phyloP scores from a whole-genome alignment of 92 coral and sea anemone species.

The Phymanthus crucifer region DNA sequence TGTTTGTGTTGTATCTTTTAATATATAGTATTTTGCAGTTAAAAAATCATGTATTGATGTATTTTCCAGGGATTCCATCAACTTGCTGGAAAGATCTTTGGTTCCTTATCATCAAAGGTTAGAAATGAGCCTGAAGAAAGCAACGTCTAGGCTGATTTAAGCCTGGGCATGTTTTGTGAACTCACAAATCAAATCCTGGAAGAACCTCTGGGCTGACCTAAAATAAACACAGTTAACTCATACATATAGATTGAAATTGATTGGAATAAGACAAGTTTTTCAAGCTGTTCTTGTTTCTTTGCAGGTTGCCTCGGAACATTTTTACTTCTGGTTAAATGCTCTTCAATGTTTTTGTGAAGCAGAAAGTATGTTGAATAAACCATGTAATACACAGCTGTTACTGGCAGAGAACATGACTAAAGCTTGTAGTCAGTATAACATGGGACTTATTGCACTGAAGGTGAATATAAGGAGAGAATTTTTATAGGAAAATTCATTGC shows the following conservation, averaged over 20 bases:
- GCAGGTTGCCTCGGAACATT: constrained; percentile 92
- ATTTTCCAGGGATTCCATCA: constrained; percentile 77
- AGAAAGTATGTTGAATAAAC: constrained; percentile 63
- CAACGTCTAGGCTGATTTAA: too few species aligned
- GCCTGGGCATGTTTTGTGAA: too few species aligned
- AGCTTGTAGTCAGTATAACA: constrained; percentile 84
- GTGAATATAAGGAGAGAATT: too few species aligned
- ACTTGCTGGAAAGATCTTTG: constrained; percentile 76
- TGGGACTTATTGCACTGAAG: constrained; percentile 87
- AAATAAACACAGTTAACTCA: too few species aligned
- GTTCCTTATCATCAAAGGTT: constrained; percentile 76
- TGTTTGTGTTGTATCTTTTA: not conserved
- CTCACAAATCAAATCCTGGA: too few species aligned
- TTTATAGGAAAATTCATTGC: too few species aligned
- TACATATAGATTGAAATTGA: not conserved
- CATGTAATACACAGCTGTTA: constrained; percentile 61
- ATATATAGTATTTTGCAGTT: not conserved
- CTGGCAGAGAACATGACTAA: constrained; percentile 75
- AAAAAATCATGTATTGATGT: not conserved
- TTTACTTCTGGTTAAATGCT: constrained; percentile 90
- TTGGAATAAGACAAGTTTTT: not conserved
- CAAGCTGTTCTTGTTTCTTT: not conserved
- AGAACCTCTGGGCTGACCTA: too few species aligned
- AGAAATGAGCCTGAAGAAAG: too few species aligned
- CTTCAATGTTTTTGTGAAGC: constrained; percentile 89